Base-by-base conservation (phyloP, 2,797 vertebrate genomes). In the Sebastes minor region DNA sequence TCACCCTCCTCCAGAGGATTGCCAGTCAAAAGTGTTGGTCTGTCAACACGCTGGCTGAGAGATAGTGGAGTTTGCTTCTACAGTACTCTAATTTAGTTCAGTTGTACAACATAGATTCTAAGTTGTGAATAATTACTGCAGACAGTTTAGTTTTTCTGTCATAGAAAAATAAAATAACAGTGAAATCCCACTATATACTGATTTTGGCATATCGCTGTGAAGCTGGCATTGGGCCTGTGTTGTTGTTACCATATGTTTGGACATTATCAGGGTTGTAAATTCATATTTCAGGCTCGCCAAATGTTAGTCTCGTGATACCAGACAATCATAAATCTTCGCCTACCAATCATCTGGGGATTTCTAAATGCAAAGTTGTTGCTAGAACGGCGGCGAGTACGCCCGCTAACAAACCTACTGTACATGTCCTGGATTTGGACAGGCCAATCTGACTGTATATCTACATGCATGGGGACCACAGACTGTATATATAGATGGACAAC, bases 1-100 rank as follows among this genome's bases (percentile, higher is more conserved):
- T 76, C 63, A 35, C n/a, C 68, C 69, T 74, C 32, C 49, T 74
- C 27, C 49, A 52, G 76, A 75, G 53, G 38, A 66, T 55, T 32
- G 65, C 33, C 8, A 22, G 32, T 82, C 46, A 60, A 60, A 81
- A 79, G 8, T 35, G n/a, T 30, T 23, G 23, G 12, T 65, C 35
- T 30, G 33, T 46, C 55, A 52, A 76, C 25, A 16, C 32, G 28
- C 68, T 60, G 55, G 53, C 20, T 8, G 28, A 27, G 67, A 74
- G 38, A 67, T 5, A 22, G 32, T 3, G n/a, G 23, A 16, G 33
- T 12, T 67, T 71, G 27, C 55, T 60, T 61, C 77, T 70, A 27
- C 38, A 46, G 12, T 55, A 5, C 20, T 55, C 60, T n/a, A 2
- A 65, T 78, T 68, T 23, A 65, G 30, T 71, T 59, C 56, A 28